Percentiles rank a stretch among this genome's conserved stretches.
phyloP scores from a whole-genome alignment of 1,140 invertebrate species.

The Lucilia sericata region DNA sequence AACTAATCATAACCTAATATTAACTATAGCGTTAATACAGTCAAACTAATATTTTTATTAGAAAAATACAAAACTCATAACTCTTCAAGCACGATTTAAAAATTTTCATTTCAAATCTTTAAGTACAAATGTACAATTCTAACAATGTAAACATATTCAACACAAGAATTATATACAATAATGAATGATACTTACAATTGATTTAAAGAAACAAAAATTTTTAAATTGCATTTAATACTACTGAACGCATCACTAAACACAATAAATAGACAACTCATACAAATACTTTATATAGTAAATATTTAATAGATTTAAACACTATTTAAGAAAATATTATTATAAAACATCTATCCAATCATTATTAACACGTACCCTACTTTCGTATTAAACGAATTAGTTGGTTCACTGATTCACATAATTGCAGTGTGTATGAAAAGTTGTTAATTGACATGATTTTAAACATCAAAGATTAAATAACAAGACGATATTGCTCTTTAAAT shows the following conservation, averaged over 20 bases:
- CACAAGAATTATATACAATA: too few relatives aligned
- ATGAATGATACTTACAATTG: too few relatives aligned
- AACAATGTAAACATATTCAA: too few relatives aligned
- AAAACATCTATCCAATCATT: not conserved
- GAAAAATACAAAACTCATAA: too few relatives aligned
- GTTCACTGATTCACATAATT: not conserved
- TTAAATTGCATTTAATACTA: not conserved
- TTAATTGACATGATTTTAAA: not conserved
- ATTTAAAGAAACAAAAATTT: too few relatives aligned
- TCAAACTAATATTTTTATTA: too few relatives aligned
- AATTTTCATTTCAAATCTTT: too few relatives aligned
- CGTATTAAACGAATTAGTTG: not conserved
- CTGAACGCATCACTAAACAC: not conserved
- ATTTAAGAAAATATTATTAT: not conserved
- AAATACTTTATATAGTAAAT: not conserved
- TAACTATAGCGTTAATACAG: too few relatives aligned
- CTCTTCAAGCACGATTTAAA: too few relatives aligned
- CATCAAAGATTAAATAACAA: not conserved
- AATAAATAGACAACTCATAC: not conserved
- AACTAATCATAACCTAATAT: too few relatives aligned
- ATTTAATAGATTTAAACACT: constrained; percentile 12
- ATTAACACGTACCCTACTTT: not conserved
- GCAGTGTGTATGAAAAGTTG: not conserved
- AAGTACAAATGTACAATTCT: too few relatives aligned
- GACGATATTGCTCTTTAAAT: not conserved